Evolutionary conservation across 2,888 invertebrate genomes (phyloP).

Genomic region (Spilosoma lubricipeda): DNA sequence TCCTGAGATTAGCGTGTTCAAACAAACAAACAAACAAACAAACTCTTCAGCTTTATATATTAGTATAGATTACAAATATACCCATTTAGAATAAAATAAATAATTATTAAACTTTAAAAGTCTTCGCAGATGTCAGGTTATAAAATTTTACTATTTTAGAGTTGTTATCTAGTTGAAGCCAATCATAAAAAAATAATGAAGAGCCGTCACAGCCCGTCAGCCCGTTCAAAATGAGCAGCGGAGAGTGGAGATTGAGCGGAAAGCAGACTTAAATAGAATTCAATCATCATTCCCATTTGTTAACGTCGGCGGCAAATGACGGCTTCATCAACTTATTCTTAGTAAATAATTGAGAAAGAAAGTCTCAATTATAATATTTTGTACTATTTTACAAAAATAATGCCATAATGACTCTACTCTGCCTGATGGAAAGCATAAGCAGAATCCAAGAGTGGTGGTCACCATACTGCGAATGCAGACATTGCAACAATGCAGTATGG

Average conservation of each 20-base stretch:
- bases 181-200: conserved; percentile 28
- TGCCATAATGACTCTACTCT: no score
- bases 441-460: no score
- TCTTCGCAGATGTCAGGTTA: not conserved
- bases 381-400: not conserved
- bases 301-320: conserved; percentile 26
- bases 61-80: no score
- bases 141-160: not conserved
- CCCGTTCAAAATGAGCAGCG: conserved; percentile 14
- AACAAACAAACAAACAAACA: no score
- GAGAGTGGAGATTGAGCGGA: conserved; percentile 9
- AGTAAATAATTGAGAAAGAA: not conserved
- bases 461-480: no score
- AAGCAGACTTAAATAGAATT: conserved; percentile 36
- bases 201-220: conserved; percentile 25
- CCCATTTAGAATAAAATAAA: not conserved
- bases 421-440: no score
- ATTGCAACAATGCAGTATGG: no score
- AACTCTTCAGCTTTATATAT: no score
- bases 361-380: not conserved
- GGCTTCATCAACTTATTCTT: conserved; percentile 26
- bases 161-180: conserved; percentile 12
- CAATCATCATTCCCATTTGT: conserved; percentile 24
- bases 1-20: no score
- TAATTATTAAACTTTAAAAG: not conserved